These are phyloP conservation scores for Harpalus rubripes DNA, from an alignment of 2,888 invertebrate genomes.

Conservation along the genomic window DNA sequence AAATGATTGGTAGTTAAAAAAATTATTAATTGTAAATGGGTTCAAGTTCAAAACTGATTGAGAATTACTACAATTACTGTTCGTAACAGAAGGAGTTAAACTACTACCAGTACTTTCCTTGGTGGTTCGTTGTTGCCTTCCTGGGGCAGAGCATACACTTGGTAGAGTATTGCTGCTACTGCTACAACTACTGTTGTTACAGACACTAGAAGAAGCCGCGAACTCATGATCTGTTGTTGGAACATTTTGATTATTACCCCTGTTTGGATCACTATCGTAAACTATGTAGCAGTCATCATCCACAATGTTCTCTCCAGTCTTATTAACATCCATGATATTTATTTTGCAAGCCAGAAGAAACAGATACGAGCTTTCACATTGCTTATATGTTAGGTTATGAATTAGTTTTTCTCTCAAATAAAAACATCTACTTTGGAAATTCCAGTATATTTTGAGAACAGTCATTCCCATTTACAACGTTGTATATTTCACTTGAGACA, in stretches of 20 bases:
- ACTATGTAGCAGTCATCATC: constrained; percentile 42
- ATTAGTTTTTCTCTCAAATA: constrained; percentile 36
- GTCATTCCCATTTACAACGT: constrained; percentile 58
- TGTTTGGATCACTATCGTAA: constrained; percentile 3
- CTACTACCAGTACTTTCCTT: constrained; percentile 69
- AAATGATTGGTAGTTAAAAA: constrained; percentile 9
- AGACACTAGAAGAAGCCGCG: constrained; percentile 55
- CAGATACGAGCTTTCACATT: constrained; percentile 54
- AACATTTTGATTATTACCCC: constrained; percentile 68
- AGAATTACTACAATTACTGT: neutral
- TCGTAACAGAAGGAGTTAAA: neutral
- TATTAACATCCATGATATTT: constrained; percentile 27
- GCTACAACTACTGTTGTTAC: constrained; percentile 62
- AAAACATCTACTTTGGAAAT: constrained; percentile 39
- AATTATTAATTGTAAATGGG: neutral
- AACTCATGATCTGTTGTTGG: constrained; percentile 68
- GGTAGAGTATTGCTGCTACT: constrained; percentile 62
- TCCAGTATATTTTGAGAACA: constrained; percentile 48
- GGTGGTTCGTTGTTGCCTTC: constrained; percentile 44
- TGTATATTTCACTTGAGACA: constrained; percentile 54
- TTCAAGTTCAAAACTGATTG: constrained; percentile 19
- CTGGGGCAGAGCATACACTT: constrained; percentile 54
- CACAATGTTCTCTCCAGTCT: neutral
- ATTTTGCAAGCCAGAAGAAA: constrained; percentile 45
- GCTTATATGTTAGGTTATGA: constrained; percentile 53